A percentile compares a stretch with the other conserved stretches of the same genome.
Conservation (phyloP, 2,888 invertebrate genomes). For the Ommatoiulus sabulosus region DNA sequence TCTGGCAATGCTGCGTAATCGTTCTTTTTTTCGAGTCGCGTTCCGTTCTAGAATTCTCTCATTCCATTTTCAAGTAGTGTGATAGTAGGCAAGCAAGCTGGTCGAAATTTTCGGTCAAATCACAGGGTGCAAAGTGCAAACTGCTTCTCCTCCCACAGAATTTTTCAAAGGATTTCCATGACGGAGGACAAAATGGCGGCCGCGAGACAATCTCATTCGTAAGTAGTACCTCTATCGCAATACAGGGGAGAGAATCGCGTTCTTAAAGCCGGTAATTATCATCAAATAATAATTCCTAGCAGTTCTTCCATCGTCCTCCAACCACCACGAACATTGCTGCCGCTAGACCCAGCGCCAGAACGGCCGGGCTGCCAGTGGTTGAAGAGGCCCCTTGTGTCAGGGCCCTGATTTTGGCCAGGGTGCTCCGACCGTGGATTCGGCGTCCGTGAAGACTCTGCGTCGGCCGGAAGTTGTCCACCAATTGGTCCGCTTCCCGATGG, state of each 20-base stretch:
- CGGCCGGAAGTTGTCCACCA: constrained; percentile 57
- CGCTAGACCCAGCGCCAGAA: neutral
- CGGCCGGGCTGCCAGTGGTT: too few species aligned
- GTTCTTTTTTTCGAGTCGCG: neutral
- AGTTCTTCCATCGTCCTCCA: neutral
- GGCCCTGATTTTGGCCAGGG: constrained; percentile 53
- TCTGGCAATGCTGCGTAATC: neutral
- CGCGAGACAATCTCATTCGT: constrained; percentile 8
- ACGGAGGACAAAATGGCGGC: neutral
- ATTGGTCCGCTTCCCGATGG: constrained; percentile 53
- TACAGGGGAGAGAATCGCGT: neutral
- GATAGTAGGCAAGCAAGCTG: neutral
- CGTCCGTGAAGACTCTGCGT: constrained; percentile 56
- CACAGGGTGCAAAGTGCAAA: neutral
- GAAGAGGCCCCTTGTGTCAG: neutral
- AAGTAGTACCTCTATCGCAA: neutral
- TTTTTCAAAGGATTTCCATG: neutral
- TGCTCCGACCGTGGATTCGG: constrained; percentile 54
- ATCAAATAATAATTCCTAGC: constrained; percentile 5
- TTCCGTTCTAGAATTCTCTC: neutral
- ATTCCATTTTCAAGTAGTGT: neutral
- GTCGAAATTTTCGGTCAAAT: too few species aligned
- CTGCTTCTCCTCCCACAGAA: too few species aligned
- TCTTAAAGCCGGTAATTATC: neutral
- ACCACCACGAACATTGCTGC: neutral